Base-by-base conservation (phyloP, 2,113 vertebrate genomes). In the Azemiops feae region DNA sequence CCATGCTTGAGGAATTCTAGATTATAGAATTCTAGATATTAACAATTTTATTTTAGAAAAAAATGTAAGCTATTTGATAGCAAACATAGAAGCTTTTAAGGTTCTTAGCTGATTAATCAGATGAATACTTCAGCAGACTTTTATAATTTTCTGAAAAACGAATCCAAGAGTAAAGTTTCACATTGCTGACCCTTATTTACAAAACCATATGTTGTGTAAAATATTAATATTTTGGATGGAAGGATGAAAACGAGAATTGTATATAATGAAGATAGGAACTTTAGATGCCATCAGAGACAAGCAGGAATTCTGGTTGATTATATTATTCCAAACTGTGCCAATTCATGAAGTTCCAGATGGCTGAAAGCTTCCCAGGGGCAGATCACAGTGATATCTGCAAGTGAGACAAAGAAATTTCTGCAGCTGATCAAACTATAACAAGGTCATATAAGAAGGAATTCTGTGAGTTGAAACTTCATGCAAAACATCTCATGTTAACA, bases 351-450 rank as follows among this genome's bases (percentile, higher is more conserved):
- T 92, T 98, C 98, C 95, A 98, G 95, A 87, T 98, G 98, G 89
- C 97, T 98, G 95, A 98, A 98, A 1, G 98, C 98, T 96, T 98
- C 98, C 98, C 98, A 98, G 52, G 98, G 98, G 88, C 98, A 98
- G 94, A 98, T 98, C 94, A 98, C 98, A 0, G 98, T 98, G 94
- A 98, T 98, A 95, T 98, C 98, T 98, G 95, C 64, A 96, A 95
- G 27, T 95, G 25, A 94, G 20, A 92, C 86, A 4, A 69, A 92
- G 89, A 94, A 14, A 1, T 91, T 81, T 90, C 1, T 39, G 3
- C 6, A 47, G 3, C 20, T 14, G 60, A 93, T 92, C 9, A 93
- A 3, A 45, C 90, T 89, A 60, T 81, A 91, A 85, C 91, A 95
- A 69, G 4, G 6, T 94, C 81, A 88, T 94, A 93, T 93, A 91